Evolutionary conservation across 2,113 vertebrate species (phyloP).

Genomic region (Cavia aperea): DNA sequence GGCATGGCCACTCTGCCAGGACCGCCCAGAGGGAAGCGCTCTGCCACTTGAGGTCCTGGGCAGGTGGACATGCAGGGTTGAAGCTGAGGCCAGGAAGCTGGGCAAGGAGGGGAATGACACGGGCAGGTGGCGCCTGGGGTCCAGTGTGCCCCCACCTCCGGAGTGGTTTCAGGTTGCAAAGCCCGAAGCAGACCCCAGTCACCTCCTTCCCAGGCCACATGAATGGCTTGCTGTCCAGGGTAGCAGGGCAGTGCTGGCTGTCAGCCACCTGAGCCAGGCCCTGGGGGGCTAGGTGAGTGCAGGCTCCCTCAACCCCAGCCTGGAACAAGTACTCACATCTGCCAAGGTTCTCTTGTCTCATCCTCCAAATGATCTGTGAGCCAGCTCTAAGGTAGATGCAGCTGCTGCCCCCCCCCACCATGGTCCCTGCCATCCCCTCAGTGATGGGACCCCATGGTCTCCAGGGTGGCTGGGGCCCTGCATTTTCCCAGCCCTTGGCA

Average conservation of each 20-base stretch:
- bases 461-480: not conserved
- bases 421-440: not conserved
- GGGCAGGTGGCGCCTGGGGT: not conserved
- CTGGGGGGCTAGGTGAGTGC: too few species aligned
- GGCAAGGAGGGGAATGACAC: not conserved
- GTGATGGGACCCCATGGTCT: not conserved
- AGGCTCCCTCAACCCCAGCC: not conserved
- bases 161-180: not conserved
- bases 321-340: accelerated
- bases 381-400: too few species aligned
- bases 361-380: accelerated
- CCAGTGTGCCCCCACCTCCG: not conserved
- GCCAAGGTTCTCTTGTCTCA: accelerated
- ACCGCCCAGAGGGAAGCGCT: not conserved
- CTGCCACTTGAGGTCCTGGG: not conserved
- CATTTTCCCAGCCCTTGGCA: not conserved
- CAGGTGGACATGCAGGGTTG: not conserved
- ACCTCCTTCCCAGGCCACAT: not conserved
- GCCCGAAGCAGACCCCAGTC: not conserved
- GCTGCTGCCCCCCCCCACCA: not conserved
- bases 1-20: too few species aligned
- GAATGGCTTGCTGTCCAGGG: not conserved
- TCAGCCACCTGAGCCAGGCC: not conserved
- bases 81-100: not conserved
- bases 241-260: not conserved